Conservation (phyloP, 1,140 invertebrate species). For the Manduca sexta region DNA sequence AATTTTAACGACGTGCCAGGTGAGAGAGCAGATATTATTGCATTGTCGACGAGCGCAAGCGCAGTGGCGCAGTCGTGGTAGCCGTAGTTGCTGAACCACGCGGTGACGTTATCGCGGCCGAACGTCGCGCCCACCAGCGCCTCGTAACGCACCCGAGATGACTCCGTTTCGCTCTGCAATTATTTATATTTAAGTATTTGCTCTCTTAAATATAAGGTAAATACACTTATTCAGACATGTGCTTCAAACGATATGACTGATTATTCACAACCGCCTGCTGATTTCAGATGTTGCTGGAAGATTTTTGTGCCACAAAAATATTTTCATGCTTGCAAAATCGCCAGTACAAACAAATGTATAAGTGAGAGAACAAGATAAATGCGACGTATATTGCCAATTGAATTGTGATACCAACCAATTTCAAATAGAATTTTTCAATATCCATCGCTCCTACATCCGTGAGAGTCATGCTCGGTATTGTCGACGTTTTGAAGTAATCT, state of each 20-base stretch:
- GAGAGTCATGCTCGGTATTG: conserved; percentile 39
- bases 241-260: no score
- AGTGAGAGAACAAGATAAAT: no score
- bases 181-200: no score
- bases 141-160: conserved; percentile 47
- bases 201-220: no score
- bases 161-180: conserved; percentile 37
- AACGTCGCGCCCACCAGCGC: conserved; percentile 70
- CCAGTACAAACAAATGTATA: no score
- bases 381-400: no score
- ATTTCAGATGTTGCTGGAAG: no score
- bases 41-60: conserved; percentile 77
- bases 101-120: conserved; percentile 53
- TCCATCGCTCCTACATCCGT: conserved; percentile 45
- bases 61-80: conserved; percentile 81
- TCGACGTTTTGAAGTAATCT: conserved; percentile 48
- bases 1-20: conserved; percentile 69
- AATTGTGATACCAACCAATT: conserved; percentile 62
- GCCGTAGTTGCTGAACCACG: conserved; percentile 79
- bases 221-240: no score
- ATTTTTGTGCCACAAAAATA: no score
- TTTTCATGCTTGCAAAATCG: no score
- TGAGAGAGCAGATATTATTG: conserved; percentile 67
- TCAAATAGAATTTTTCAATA: conserved; percentile 56
- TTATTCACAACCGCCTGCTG: no score